Conservation (phyloP, 2,888 invertebrate genomes). For the Amphimallon solstitiale region DNA sequence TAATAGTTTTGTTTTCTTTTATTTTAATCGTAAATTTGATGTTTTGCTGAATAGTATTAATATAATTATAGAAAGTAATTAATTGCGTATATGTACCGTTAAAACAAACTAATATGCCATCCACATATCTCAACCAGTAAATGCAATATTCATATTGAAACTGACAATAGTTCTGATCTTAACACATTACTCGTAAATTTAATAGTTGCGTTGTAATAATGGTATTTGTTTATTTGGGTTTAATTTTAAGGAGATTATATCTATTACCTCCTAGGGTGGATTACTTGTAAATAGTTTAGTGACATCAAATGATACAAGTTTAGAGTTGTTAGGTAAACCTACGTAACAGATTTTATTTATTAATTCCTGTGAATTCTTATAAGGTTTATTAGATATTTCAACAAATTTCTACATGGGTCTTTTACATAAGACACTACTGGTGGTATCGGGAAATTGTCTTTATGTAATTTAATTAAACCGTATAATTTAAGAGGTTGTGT, state of each 20-base stretch:
- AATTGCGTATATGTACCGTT: no score
- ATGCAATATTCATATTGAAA: no score
- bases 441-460: neutral
- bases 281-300: neutral
- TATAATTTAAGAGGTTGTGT: neutral
- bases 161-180: no score
- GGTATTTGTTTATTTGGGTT: neutral
- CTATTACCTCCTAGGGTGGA: neutral
- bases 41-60: no score
- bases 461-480: conserved; percentile 17
- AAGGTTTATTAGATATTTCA: neutral
- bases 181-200: no score
- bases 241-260: neutral
- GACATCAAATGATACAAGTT: neutral
- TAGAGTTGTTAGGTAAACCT: neutral
- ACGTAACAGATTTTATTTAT: neutral
- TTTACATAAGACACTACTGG: conserved; percentile 1
- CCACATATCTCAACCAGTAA: no score
- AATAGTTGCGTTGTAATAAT: neutral
- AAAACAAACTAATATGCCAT: no score
- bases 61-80: no score
- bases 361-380: neutral
- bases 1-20: no score
- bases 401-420: neutral
- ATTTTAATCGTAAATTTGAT: no score